Evolutionary conservation across 2,113 vertebrate genomes (phyloP).

Genomic region (Lanius collurio): DNA sequence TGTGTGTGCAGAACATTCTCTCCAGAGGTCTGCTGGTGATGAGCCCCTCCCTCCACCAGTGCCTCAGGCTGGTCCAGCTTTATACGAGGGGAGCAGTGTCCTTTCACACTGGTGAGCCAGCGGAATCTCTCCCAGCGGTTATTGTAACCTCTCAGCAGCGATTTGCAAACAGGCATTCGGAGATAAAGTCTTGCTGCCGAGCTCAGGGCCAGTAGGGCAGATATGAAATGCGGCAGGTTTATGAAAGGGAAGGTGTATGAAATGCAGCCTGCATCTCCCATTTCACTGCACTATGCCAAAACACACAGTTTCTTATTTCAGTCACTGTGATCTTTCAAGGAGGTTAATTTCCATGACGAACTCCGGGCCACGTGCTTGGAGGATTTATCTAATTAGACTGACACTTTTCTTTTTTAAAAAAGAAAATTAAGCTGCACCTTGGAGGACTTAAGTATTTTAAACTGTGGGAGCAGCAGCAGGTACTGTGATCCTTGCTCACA

Average conservation of each 20-base stretch:
- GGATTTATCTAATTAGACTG: slow-evolving; percentile 85
- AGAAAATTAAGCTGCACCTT: slow-evolving; percentile 71
- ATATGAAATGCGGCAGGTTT: slow-evolving; percentile 56
- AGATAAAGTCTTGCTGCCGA: slow-evolving; percentile 58
- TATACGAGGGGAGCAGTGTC: not conserved
- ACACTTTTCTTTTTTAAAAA: slow-evolving; percentile 79
- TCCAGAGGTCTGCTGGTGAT: not conserved
- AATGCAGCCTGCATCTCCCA: slow-evolving; percentile 74
- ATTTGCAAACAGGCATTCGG: slow-evolving; percentile 52
- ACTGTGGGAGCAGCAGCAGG: slow-evolving; percentile 51
- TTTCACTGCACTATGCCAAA: slow-evolving; percentile 78
- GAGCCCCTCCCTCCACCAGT: not conserved
- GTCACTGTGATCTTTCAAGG: slow-evolving; percentile 81
- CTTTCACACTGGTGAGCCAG: slow-evolving; percentile 50
- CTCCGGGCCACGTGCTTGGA: slow-evolving; percentile 76
- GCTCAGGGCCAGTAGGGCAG: slow-evolving; percentile 34
- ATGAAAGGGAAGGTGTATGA: slow-evolving; percentile 74
- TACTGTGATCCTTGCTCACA: not conserved
- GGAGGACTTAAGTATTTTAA: slow-evolving; percentile 71
- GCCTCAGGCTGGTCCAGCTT: slow-evolving; percentile 28
- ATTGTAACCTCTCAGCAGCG: slow-evolving; percentile 58
- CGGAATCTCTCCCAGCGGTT: slow-evolving; percentile 55
- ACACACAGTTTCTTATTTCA: slow-evolving; percentile 80
- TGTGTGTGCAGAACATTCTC: slow-evolving; percentile 29
- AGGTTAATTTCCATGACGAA: slow-evolving; percentile 88